phyloP scores from a whole-genome alignment of 2,888 invertebrate genomes.

The Drosophila neutralis region DNA sequence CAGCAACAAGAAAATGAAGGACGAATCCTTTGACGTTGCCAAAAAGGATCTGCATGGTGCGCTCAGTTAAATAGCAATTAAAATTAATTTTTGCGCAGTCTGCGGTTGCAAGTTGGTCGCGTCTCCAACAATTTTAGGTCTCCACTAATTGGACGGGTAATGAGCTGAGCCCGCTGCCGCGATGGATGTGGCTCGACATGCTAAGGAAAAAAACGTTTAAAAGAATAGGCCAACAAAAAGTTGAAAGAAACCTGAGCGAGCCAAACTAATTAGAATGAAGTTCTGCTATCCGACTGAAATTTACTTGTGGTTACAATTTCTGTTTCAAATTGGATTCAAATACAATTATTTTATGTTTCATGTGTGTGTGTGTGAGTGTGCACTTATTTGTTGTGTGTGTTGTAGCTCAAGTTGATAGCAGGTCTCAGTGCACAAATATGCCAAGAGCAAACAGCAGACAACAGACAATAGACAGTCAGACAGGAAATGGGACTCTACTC shows the following conservation, averaged over 20 bases:
- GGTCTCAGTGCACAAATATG: slow-evolving; percentile 55
- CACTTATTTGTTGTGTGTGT: slow-evolving; percentile 10
- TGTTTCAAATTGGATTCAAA: slow-evolving; percentile 56
- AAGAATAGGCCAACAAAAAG: slow-evolving; percentile 1
- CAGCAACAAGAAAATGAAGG: slow-evolving; percentile 6
- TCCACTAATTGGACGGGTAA: slow-evolving; percentile 68
- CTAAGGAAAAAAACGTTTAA: slow-evolving; percentile 3
- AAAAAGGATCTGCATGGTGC: slow-evolving; percentile 48
- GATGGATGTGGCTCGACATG: background rate
- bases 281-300: slow-evolving; percentile 3
- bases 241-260: slow-evolving; percentile 35
- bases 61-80: slow-evolving; percentile 77
- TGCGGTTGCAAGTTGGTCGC: slow-evolving; percentile 46
- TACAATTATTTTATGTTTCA: slow-evolving; percentile 62
- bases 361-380: slow-evolving; percentile 2
- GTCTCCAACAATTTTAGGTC: slow-evolving; percentile 28
- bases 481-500: slow-evolving; percentile 35
- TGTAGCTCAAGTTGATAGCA: slow-evolving; percentile 47
- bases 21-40: slow-evolving; percentile 50
- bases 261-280: slow-evolving; percentile 55
- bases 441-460: slow-evolving; percentile 57
- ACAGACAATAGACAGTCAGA: slow-evolving; percentile 8
- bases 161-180: slow-evolving; percentile 39
- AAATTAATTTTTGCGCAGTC: slow-evolving; percentile 75
- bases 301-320: slow-evolving; percentile 38